Percentiles rank a stretch among this genome's conserved stretches.
Conservation (phyloP, 2,113 vertebrate genomes). For the Corvus cornix region DNA sequence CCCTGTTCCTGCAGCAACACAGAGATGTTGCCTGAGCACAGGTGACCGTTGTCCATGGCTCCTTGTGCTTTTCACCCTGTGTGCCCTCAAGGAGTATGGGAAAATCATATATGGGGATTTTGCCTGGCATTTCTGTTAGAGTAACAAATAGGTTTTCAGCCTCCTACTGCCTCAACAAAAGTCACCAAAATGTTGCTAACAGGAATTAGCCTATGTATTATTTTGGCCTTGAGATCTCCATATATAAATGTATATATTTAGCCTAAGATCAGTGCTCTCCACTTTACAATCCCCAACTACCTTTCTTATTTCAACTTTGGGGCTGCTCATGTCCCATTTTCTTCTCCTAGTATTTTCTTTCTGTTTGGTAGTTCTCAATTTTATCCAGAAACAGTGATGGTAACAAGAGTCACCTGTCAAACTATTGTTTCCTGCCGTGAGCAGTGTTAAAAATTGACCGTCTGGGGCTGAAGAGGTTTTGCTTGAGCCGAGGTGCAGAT, state of each 20-base stretch:
- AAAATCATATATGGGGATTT: neutral
- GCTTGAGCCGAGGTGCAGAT: neutral
- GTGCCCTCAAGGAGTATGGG: neutral
- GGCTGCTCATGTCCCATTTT: neutral
- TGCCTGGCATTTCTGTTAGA: neutral
- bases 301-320: neutral
- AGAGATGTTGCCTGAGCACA: neutral
- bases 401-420: neutral
- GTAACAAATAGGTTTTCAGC: neutral
- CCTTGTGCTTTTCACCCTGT: neutral
- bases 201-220: neutral
- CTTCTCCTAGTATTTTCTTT: neutral
- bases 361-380: neutral
- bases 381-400: neutral
- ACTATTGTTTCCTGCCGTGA: neutral
- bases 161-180: neutral
- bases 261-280: neutral
- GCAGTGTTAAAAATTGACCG: neutral
- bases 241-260: neutral
- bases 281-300: neutral
- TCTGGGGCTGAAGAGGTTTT: neutral
- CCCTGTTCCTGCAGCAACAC: neutral
- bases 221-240: neutral
- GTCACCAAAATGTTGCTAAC: neutral
- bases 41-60: neutral